These are phyloP conservation scores for Hydropotes inermis DNA, from an alignment of 2,113 vertebrate species.

Conservation along the genomic window DNA sequence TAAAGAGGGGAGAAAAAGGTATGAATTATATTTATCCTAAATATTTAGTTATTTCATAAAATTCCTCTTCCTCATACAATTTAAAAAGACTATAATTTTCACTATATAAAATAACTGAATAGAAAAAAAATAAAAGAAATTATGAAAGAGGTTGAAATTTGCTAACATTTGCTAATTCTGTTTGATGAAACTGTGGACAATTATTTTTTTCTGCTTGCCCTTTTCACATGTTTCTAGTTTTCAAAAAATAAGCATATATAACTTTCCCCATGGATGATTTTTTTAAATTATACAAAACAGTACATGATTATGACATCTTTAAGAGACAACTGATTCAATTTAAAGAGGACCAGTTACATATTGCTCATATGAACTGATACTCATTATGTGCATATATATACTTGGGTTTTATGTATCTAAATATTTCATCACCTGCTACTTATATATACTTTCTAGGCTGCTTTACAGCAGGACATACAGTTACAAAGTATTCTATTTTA, in stretches of 20 bases:
- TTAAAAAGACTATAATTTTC: conserved; percentile 26
- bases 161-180: background rate
- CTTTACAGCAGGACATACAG: background rate
- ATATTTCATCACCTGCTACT: background rate
- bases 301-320: background rate
- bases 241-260: background rate
- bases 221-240: background rate
- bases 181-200: background rate
- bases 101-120: background rate
- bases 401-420: background rate
- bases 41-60: conserved; percentile 9
- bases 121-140: background rate
- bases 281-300: background rate
- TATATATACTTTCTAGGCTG: background rate
- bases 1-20: conserved; percentile 31
- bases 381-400: background rate
- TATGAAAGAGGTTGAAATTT: background rate
- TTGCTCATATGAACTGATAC: background rate
- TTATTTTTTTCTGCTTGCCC: background rate
- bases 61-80: background rate
- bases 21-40: conserved; percentile 14
- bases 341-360: background rate
- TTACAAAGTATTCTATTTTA: background rate
- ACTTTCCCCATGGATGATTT: background rate
- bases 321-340: background rate